Base-by-base conservation (phyloP, 2,888 invertebrate genomes). In the Sarcophaga rosellei region DNA sequence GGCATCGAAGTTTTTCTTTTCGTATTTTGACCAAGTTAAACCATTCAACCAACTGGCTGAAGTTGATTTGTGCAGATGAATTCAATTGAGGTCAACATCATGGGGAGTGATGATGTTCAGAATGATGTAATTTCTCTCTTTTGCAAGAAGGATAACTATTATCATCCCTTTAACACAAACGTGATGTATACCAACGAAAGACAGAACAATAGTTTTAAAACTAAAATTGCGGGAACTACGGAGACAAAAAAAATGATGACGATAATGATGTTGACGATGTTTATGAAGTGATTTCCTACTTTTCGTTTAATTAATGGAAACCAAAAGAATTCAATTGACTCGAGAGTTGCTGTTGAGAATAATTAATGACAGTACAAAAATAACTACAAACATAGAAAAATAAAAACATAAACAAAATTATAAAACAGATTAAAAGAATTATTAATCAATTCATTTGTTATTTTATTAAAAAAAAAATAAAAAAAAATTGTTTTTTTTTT, bases 21-120 rank as follows among this genome's bases (percentile, higher is more conserved):
- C 10, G 35, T 61, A 72, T 79, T 79, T 72, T 17, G 17, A 72
- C 68, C 61, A 76, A 66, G 75, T 84, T 73, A 73, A 77, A 72
- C 75, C 79, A 85, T 81, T 69, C 74, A 77, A 82, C 53, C 74
- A 72, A 75, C 59, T 20, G 68, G 79, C 72, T 80, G 76, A 82
- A 86, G 82, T 86, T 82, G 85, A 82, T 86, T 86, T 86, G 85
- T 68, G 79, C 79, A 82, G 68, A 82, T 86, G 73, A 86, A 80
- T 86, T 86, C 82, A 86, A 79, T 86, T 86, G 82, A 86, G 85
- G 85, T 82, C 85, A 86, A 76, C 82, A 80, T 65, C 75, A 79
- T 44, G 72, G 78, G 81, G 78, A 76, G 81, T 79, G 66, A 62
- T 70, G 47, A 81, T 81, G 63, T 44, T 74, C 53, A 3, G 15